A percentile compares a stretch with the other conserved stretches of the same genome.
These are phyloP conservation scores for Gavia stellata DNA, from an alignment of 2,113 vertebrate genomes.

Conservation along the genomic window DNA sequence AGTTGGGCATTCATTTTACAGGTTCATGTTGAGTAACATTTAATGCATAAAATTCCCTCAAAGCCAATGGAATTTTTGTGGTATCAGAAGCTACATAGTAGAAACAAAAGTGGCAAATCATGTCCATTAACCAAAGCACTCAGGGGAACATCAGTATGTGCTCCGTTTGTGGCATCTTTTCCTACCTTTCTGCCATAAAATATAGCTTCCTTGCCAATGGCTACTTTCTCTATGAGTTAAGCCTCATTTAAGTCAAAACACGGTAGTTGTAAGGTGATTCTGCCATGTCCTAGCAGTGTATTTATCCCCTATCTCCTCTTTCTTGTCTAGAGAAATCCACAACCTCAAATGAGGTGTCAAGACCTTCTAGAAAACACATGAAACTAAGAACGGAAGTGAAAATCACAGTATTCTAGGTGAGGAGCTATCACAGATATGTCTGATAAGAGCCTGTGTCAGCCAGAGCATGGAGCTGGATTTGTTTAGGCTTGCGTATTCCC, in stretches of 20 bases:
- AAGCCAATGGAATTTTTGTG: background rate
- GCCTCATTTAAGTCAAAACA: background rate
- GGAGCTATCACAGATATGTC: background rate
- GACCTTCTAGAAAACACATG: background rate
- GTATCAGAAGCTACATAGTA: background rate
- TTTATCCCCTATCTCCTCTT: background rate
- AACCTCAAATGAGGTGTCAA: background rate
- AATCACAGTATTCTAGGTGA: background rate
- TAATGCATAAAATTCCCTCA: background rate
- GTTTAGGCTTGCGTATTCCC: background rate
- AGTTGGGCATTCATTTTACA: background rate
- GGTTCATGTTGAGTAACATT: background rate
- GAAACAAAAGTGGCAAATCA: background rate
- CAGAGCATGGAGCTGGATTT: background rate
- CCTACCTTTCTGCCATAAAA: background rate
- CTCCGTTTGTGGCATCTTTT: background rate
- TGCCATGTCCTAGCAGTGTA: background rate
- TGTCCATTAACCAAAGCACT: background rate
- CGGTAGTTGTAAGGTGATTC: background rate
- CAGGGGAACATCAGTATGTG: background rate
- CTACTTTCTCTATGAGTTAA: background rate
- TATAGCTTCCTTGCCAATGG: background rate
- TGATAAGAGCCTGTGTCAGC: background rate
- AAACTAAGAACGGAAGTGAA: background rate
- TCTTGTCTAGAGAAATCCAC: background rate